Percentiles rank a stretch among this genome's conserved stretches.
phyloP scores from a whole-genome alignment of 1,140 invertebrate genomes.

The Drosophila pseudoananassae region DNA sequence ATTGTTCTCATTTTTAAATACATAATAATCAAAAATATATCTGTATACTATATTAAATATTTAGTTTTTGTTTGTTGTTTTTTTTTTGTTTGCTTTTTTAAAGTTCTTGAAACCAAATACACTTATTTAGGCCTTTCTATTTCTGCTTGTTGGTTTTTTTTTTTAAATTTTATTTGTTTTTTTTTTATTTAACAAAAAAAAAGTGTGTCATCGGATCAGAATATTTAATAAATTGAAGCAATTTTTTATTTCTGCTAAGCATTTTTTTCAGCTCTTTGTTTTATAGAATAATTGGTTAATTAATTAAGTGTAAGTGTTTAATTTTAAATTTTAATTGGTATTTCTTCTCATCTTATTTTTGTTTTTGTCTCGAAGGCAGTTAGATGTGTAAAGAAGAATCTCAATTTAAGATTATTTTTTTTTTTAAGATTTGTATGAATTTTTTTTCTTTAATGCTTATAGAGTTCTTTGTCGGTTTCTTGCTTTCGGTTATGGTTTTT shows the following conservation, averaged over 20 bases:
- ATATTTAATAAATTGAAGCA: conserved; percentile 24
- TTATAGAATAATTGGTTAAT: not conserved
- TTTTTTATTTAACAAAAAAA: conserved; percentile 25
- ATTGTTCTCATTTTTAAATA: conserved; percentile 54
- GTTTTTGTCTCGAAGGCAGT: conserved; percentile 63
- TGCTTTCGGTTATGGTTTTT: conserved; percentile 22
- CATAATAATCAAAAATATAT: conserved; percentile 79
- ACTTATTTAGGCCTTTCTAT: conserved; percentile 62
- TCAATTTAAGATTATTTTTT: conserved; percentile 28
- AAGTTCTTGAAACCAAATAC: conserved; percentile 80
- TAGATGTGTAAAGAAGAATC: conserved; percentile 55
- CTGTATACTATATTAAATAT: conserved; percentile 71
- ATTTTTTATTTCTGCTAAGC: conserved; percentile 21
- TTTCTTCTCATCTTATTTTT: conserved; percentile 16
- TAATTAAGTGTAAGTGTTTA: conserved; percentile 1
- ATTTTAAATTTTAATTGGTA: conserved; percentile 19
- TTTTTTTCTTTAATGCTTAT: conserved; percentile 14
- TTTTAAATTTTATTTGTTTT: conserved; percentile 8
- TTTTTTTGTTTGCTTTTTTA: conserved; percentile 49
- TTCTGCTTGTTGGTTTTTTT: conserved; percentile 16
- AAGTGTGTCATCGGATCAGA: not conserved
- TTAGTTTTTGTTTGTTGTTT: conserved; percentile 46
- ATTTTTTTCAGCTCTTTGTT: conserved; percentile 8
- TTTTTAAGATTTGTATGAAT: conserved; percentile 25
- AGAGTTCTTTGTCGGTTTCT: conserved; percentile 34